phyloP scores from a whole-genome alignment of 1,140 invertebrate genomes.

The Cherax destructor region DNA sequence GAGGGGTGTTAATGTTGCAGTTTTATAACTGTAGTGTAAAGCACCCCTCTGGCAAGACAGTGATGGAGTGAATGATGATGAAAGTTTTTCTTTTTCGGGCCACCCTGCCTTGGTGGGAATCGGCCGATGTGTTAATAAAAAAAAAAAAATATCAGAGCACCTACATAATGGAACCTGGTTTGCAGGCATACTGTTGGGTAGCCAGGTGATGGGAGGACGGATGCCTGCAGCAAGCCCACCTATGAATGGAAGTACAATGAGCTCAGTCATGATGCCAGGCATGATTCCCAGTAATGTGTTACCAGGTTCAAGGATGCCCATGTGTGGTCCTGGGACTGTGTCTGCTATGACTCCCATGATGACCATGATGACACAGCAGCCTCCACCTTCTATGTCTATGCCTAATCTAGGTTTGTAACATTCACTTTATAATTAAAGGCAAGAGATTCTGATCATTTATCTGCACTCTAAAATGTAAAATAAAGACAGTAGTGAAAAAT shows the following conservation, averaged over 20 bases:
- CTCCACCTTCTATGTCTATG: slow-evolving; percentile 40
- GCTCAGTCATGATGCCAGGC: slow-evolving; percentile 5
- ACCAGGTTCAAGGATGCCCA: slow-evolving; percentile 7
- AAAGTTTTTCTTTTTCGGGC: no score
- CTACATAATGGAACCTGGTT: not conserved
- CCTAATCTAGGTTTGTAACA: slow-evolving; percentile 59
- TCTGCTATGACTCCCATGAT: slow-evolving; percentile 31
- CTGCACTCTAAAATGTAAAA: not conserved
- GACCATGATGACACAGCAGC: slow-evolving; percentile 23
- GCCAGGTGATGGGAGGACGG: not conserved
- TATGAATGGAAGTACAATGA: slow-evolving; percentile 32
- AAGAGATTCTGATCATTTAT: not conserved
- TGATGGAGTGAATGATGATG: no score
- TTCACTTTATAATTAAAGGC: not conserved
- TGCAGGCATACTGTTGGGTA: slow-evolving; percentile 26
- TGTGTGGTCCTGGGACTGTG: not conserved
- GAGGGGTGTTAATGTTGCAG: no score
- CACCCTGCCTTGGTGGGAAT: no score
- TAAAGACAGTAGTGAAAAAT: not conserved
- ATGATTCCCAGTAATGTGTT: slow-evolving; percentile 4
- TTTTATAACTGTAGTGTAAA: no score
- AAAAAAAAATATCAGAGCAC: no score
- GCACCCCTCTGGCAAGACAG: no score
- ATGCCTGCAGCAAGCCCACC: slow-evolving; percentile 1
- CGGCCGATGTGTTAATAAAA: no score